Base-by-base conservation (phyloP, 2,113 vertebrate species). In the Clupea harengus region DNA sequence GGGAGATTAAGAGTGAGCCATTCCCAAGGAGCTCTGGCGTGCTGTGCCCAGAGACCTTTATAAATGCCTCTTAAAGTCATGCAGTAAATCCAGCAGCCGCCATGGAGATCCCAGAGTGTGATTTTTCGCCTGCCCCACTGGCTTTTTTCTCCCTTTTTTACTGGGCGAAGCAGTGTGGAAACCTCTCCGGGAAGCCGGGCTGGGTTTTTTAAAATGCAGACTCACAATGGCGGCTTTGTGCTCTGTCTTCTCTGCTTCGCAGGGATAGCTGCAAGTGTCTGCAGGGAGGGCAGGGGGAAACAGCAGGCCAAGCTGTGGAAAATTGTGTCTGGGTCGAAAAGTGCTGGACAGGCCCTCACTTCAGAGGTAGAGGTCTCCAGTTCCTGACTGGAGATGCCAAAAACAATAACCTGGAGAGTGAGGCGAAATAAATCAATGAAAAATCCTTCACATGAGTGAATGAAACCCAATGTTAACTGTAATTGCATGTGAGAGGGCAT, bases 221-320 rank as follows among this genome's bases (percentile, higher is more conserved):
- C 80, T 90, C 88, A 94, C 94, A 94, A 94, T 94, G 93, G 90
- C n/a, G 82, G 90, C 93, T 94, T 94, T 95, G 93, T 95, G 89
- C 89, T 85, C 83, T 84, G 72, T 89, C 89, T 91, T 86, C 86
- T 90, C 89, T 89, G 90, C 92, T 93, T 88, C 83, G 87, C 87
- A 91, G 18, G 10, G 67, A 91, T 89, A 89, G 86, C 89, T 85
- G 89, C 84, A 88, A 88, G 90, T 92, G 90, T 87, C 57, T 78
- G 44, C 39, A 11, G 83, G 89, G 88, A 83, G 39, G 22, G 28
- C 86, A 89, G 85, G 82, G 82, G 85, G 86, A 81, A 91, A 88
- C 86, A 78, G 25, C 32, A 17, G 72, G 84, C 86, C 52, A 89
- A 82, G 84, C 90, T 87, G 25, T 81, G 87, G 82, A 92, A 92